phyloP scores from a whole-genome alignment of 2,797 vertebrate genomes.

The Peromyscus aztecus region DNA sequence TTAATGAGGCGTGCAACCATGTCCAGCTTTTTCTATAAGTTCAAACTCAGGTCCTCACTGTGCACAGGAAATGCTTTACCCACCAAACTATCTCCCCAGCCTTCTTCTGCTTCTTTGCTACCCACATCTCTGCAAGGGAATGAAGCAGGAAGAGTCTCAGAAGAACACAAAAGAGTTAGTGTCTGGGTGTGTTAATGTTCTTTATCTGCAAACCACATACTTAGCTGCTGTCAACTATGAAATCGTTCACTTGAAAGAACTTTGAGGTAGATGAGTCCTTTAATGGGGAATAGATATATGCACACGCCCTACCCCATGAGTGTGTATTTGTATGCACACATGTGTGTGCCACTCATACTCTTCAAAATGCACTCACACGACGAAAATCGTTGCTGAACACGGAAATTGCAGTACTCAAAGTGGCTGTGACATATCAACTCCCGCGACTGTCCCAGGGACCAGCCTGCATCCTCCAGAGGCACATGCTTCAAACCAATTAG shows the following conservation, averaged over 20 bases:
- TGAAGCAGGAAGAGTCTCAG: neutral
- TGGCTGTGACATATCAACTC: neutral
- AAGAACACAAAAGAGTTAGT: neutral
- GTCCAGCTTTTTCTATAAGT: neutral
- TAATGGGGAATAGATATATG: too few relatives aligned
- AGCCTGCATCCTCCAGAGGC: neutral
- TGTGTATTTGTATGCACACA: neutral
- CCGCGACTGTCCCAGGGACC: neutral
- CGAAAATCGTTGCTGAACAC: constrained; percentile 8
- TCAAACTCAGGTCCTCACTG: neutral
- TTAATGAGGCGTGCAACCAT: neutral
- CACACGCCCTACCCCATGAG: accelerated
- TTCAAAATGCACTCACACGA: neutral
- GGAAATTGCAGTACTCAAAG: neutral
- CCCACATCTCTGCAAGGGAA: neutral
- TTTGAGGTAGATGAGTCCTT: neutral
- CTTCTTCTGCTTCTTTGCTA: neutral
- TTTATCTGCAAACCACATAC: neutral
- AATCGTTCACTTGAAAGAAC: neutral
- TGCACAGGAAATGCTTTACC: neutral
- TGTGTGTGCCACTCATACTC: neutral
- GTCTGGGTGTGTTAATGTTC: neutral
- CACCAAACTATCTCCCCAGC: too few relatives aligned
- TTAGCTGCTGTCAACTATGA: neutral
- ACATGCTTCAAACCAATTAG: neutral